Percentiles rank a stretch among this genome's conserved stretches.
phyloP scores from a whole-genome alignment of 1,140 invertebrate species.

The Trypoxylus dichotomus region DNA sequence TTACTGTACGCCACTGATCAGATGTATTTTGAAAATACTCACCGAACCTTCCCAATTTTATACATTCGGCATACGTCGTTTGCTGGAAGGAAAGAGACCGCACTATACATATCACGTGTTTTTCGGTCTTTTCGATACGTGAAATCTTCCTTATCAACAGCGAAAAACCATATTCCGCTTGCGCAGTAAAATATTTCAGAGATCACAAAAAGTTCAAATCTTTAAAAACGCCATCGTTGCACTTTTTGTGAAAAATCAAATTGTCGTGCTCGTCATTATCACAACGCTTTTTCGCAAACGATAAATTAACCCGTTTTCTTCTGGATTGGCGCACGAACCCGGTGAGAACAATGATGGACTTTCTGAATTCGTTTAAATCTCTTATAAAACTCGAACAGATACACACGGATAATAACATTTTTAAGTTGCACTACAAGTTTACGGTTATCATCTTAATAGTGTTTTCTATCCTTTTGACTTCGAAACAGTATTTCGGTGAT shows the following conservation, averaged over 20 bases:
- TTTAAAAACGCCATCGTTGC: not conserved
- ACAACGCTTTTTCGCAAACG: not conserved
- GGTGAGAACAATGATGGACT: slow-evolving; percentile 44
- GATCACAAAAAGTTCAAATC: slow-evolving; percentile 6
- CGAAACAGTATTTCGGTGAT: slow-evolving; percentile 74
- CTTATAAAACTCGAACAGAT: slow-evolving; percentile 63
- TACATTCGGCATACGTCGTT: too few relatives aligned
- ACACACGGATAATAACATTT: slow-evolving; percentile 67
- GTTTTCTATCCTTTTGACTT: slow-evolving; percentile 66
- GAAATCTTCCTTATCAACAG: not conserved
- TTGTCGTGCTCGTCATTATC: not conserved
- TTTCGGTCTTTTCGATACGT: not conserved
- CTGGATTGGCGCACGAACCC: not conserved
- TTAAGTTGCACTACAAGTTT: slow-evolving; percentile 69
- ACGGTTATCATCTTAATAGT: slow-evolving; percentile 67
- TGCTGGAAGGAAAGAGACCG: too few relatives aligned
- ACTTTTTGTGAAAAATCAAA: not conserved
- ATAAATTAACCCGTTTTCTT: not conserved
- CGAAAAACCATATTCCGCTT: not conserved
- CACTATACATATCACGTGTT: too few relatives aligned
- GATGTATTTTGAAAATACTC: too few relatives aligned
- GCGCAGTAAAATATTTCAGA: not conserved
- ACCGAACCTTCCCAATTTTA: too few relatives aligned
- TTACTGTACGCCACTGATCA: too few relatives aligned
- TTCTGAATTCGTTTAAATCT: slow-evolving; percentile 48